phyloP scores from a whole-genome alignment of 2,797 vertebrate genomes.

The Spinus olivaceus region DNA sequence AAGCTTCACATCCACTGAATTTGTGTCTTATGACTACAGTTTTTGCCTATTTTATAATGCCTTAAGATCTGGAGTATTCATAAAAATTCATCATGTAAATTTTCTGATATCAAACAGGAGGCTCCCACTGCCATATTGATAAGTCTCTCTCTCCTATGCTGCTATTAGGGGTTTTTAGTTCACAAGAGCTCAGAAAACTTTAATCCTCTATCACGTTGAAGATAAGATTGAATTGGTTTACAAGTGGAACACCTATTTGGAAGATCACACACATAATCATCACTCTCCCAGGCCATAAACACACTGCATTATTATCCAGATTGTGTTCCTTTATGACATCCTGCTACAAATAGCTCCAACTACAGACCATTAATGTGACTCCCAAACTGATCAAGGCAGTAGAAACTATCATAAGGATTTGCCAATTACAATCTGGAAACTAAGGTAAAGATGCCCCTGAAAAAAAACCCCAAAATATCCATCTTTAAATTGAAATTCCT shows the following conservation, averaged over 20 bases:
- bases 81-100: neutral
- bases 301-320: neutral
- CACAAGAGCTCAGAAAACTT: neutral
- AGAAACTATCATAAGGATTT: neutral
- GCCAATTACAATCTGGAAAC: neutral
- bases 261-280: neutral
- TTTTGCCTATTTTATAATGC: neutral
- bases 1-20: neutral
- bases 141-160: neutral
- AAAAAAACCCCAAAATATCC: neutral
- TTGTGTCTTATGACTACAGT: neutral
- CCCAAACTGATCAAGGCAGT: neutral
- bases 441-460: neutral
- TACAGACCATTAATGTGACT: neutral
- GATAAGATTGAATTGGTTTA: neutral
- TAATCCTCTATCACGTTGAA: neutral
- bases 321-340: neutral
- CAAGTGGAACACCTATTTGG: neutral
- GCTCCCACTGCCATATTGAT: neutral
- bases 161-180: neutral
- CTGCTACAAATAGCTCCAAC: neutral
- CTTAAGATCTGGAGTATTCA: neutral
- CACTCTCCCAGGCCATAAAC: neutral
- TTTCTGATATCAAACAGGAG: neutral
- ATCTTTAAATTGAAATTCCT: neutral